phyloP scores from a whole-genome alignment of 2,797 vertebrate species.

The Cyprinodon diabolis region DNA sequence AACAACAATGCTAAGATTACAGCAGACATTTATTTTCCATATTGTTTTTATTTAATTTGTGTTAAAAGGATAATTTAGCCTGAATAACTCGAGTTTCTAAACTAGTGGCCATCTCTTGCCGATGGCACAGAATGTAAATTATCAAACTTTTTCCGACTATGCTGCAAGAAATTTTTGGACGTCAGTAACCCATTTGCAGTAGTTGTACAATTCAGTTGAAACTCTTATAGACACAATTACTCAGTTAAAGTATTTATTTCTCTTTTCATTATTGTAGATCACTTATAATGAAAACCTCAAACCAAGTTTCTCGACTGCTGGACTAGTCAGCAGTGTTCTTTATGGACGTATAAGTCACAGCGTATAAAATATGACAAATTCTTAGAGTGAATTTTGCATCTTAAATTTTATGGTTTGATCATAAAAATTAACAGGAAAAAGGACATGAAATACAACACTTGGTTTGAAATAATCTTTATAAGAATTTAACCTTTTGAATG shows the following conservation, averaged over 20 bases:
- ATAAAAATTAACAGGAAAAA: background rate
- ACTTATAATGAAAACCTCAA: background rate
- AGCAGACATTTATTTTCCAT: background rate
- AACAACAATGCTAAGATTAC: background rate
- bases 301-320: background rate
- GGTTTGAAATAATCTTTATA: background rate
- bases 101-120: background rate
- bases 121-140: constrained; percentile 7
- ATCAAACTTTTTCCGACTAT: constrained; percentile 4
- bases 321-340: background rate
- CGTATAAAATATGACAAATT: no score
- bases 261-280: background rate
- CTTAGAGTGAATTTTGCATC: background rate
- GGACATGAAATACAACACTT: background rate
- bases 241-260: background rate
- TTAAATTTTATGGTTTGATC: background rate
- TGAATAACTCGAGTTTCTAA: constrained; percentile 11
- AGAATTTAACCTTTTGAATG: background rate
- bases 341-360: background rate
- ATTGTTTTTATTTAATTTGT: constrained; percentile 2
- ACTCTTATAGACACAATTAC: background rate
- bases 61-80: background rate
- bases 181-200: background rate
- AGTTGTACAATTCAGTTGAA: background rate
- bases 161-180: background rate